Evolutionary conservation across 2,888 invertebrate genomes (phyloP).

Genomic region (Perdita meconis): DNA sequence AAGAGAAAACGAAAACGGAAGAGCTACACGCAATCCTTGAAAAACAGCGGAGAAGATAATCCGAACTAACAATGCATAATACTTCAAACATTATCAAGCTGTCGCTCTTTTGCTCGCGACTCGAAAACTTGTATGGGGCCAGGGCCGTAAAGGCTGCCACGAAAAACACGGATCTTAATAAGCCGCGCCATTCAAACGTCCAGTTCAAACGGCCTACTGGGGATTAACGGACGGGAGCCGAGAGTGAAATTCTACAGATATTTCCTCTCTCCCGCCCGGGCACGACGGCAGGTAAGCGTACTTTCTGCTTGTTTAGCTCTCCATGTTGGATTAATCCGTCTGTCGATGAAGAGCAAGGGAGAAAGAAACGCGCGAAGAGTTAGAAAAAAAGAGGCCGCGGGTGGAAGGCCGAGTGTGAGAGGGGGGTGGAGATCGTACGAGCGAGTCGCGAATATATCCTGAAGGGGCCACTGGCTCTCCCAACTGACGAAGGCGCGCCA

Average conservation of each 20-base stretch:
- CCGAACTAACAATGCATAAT: conserved; percentile 55
- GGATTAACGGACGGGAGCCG: conserved; percentile 37
- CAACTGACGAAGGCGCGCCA: conserved; percentile 64
- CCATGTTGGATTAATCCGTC: conserved; percentile 72
- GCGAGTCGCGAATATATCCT: conserved; percentile 46
- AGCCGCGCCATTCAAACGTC: conserved; percentile 64
- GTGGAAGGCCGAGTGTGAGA: background rate
- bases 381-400: background rate
- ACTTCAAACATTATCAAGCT: conserved; percentile 39
- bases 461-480: conserved; percentile 38
- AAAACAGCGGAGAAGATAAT: conserved; percentile 24
- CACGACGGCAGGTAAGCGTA: conserved; percentile 56
- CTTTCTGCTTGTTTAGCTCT: conserved; percentile 74
- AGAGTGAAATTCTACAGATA: conserved; percentile 67
- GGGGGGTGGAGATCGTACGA: background rate
- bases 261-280: conserved; percentile 41
- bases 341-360: conserved; percentile 63
- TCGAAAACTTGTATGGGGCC: conserved; percentile 15
- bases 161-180: conserved; percentile 65
- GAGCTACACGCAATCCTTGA: no score
- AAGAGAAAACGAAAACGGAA: background rate
- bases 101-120: conserved; percentile 40
- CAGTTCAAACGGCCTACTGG: conserved; percentile 56
- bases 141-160: conserved; percentile 26
- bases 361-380: conserved; percentile 11